phyloP scores from a whole-genome alignment of 2,113 vertebrate species.

The Dasyurus viverrinus region DNA sequence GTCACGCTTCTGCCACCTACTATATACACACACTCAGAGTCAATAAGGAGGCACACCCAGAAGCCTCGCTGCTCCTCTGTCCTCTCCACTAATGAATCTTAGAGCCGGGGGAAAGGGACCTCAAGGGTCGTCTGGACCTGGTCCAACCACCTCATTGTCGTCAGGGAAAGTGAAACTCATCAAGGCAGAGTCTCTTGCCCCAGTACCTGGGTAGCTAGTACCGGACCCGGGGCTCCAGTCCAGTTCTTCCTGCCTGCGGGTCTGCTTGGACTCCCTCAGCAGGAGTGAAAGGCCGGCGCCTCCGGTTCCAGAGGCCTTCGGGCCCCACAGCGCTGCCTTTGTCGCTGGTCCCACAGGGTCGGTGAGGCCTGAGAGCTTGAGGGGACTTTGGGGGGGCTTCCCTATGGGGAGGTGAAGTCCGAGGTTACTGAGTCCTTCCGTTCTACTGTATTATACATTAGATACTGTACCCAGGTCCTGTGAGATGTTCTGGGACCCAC shows the following conservation, averaged over 20 bases:
- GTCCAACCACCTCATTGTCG: not conserved
- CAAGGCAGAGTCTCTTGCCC: not conserved
- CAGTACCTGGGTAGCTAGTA: not conserved
- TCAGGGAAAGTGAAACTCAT: not conserved
- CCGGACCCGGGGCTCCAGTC: not conserved
- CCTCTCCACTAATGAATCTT: not conserved
- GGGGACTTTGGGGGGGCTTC: not conserved
- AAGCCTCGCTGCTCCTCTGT: too few relatives aligned
- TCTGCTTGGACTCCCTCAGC: not conserved
- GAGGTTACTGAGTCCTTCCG: too few relatives aligned
- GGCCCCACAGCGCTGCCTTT: not conserved
- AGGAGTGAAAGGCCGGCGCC: not conserved
- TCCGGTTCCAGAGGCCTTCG: not conserved
- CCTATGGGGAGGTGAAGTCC: not conserved
- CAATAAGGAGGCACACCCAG: not conserved
- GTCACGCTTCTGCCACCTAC: not conserved
- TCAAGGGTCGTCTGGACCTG: not conserved
- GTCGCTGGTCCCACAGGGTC: not conserved
- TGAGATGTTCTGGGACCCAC: not conserved
- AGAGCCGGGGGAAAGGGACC: not conserved
- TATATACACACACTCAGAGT: not conserved
- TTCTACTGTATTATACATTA: too few relatives aligned
- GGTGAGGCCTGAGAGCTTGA: not conserved
- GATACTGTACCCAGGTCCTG: too few relatives aligned
- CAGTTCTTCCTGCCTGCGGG: not conserved